Evolutionary conservation across 2,888 invertebrate genomes (phyloP).

Genomic region (Stictocephala bisonia): DNA sequence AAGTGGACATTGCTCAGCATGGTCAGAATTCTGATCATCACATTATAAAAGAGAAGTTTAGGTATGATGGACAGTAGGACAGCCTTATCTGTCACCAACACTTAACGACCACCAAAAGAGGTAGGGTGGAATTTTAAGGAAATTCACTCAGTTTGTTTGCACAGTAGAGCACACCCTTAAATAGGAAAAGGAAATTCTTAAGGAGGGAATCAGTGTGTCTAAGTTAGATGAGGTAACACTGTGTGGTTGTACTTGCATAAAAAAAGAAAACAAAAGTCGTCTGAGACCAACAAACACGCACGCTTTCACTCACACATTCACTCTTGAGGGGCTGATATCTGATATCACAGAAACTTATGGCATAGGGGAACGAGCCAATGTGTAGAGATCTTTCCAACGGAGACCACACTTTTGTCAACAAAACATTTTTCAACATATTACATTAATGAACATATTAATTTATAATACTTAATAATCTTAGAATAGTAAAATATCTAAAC

Average conservation of each 20-base stretch:
- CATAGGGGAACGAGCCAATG: constrained; percentile 38
- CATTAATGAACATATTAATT: constrained; percentile 1
- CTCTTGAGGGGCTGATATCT: constrained; percentile 3
- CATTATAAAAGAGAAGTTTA: neutral
- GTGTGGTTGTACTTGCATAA: neutral
- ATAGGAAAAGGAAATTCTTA: neutral
- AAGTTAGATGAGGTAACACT: constrained; percentile 38
- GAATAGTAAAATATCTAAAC: neutral
- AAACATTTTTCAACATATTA: too few species aligned
- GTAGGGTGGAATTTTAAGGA: too few species aligned
- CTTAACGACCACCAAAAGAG: too few species aligned
- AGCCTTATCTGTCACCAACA: too few species aligned
- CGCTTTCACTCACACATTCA: neutral
- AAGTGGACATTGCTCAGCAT: too few species aligned
- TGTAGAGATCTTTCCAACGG: constrained; percentile 34
- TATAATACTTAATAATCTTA: neutral
- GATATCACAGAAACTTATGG: constrained; percentile 40
- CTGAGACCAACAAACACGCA: neutral
- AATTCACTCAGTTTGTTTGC: too few species aligned
- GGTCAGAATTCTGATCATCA: constrained; percentile 11
- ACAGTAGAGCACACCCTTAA: too few species aligned
- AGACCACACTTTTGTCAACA: constrained; percentile 31
- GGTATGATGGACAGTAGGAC: too few species aligned
- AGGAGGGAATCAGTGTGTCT: constrained; percentile 23
- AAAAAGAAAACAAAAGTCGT: neutral